Base-by-base conservation (phyloP, 2,888 invertebrate species). In the Harmothoe impar region DNA sequence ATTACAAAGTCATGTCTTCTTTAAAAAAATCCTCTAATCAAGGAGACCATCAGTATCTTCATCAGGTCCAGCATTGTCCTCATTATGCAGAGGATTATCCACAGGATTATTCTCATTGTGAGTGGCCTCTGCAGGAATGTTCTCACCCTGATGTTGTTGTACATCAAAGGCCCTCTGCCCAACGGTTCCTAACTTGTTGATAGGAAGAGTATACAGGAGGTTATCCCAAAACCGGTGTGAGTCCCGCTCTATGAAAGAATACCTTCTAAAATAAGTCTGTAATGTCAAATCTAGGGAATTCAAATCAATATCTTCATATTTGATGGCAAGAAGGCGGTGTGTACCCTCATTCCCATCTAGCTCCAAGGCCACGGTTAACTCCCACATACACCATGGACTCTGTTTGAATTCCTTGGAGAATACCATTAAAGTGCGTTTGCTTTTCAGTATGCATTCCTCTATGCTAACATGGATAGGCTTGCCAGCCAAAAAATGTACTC, bases 371-470 rank as follows among this genome's bases (percentile, higher is more conserved):
- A 98, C 97, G 96, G 98, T 98, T 95, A 98, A 98, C 95, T 98
- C 98, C 95, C 98, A 97, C 91, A 98, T 97, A 95, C 97, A 97
- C 98, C 98, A 98, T 96, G 98, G 98, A 91, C 98, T 98, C 96
- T 98, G 97, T 94, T 98, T 97, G 95, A 98, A 98, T 96, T 98
- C 98, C 95, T 98, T 98, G 92, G 98, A 98, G 89, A 98, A 96
- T 93, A 98, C 97, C 97, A 98, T 97, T 94, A 98, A 97, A 91
- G 98, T 98, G 92, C 98, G 97, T 91, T 97, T 97, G 92, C 98
- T 98, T 72, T 98, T 97, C 95, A 98, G 98, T 81, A 98, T 98
- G 90, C 98, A 98, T 95, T 98, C 97, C 94, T 98, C 97, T 94
- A 98, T 98, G 92, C 98, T 98, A 95, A 98, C 98, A 90, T 98